Percentiles rank a stretch among this genome's conserved stretches.
These are phyloP conservation scores for Mamestra configurata DNA, from an alignment of 1,140 invertebrate genomes.

Conservation along the genomic window DNA sequence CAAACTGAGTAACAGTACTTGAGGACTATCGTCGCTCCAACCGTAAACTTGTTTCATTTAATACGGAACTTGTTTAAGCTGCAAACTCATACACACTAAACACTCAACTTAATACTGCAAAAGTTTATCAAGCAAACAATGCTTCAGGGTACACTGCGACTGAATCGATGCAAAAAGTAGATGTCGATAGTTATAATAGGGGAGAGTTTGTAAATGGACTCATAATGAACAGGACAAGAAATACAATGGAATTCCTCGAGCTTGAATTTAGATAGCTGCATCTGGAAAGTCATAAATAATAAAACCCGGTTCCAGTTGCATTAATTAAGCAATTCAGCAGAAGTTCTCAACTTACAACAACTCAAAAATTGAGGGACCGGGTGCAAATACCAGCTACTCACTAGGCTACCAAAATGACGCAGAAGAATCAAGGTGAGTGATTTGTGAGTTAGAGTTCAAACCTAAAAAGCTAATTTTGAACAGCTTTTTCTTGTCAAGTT, in stretches of 20 bases:
- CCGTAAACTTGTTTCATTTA: slow-evolving; percentile 42
- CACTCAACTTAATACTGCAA: slow-evolving; percentile 26
- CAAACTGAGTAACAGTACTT: slow-evolving; percentile 13
- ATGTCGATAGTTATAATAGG: neutral
- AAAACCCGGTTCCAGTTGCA: no score
- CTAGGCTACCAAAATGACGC: no score
- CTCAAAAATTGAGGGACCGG: no score
- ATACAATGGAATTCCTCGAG: neutral
- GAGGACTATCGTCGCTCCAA: slow-evolving; percentile 11
- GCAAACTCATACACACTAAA: slow-evolving; percentile 34
- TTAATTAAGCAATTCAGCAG: no score
- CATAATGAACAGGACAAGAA: neutral
- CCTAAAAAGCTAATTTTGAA: no score
- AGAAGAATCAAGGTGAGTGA: no score
- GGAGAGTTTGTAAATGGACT: neutral
- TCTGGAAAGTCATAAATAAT: no score
- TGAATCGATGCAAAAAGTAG: slow-evolving; percentile 36
- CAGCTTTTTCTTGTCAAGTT: no score
- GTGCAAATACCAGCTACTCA: no score
- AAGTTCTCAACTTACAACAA: no score
- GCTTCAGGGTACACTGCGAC: slow-evolving; percentile 29
- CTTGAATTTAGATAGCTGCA: no score
- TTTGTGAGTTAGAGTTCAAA: no score
- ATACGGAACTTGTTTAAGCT: slow-evolving; percentile 38
- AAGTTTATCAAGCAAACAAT: slow-evolving; percentile 25